Conservation (phyloP, 2,113 vertebrate species). For the Chinchilla lanigera region DNA sequence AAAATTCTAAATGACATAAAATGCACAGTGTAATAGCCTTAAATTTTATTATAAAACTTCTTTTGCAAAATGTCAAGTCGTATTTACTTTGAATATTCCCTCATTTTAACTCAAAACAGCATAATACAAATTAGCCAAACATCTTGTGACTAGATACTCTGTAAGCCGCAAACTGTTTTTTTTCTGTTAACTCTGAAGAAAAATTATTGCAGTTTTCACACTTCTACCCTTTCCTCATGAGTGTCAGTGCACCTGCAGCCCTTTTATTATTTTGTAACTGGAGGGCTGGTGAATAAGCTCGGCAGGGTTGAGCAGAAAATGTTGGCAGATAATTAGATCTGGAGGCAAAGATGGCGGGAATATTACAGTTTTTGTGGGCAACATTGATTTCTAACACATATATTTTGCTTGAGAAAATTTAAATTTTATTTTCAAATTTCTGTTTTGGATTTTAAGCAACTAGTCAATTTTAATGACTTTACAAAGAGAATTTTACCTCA, state of each 20-base stretch:
- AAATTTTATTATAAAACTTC: background rate
- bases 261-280: conserved; percentile 86
- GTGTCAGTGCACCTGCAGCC: conserved; percentile 78
- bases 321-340: conserved; percentile 87
- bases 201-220: conserved; percentile 72
- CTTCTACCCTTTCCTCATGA: conserved; percentile 77
- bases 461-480: conserved; percentile 63
- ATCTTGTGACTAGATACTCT: conserved; percentile 16
- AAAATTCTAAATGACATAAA: background rate
- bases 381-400: conserved; percentile 82
- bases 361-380: conserved; percentile 73
- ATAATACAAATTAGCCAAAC: conserved; percentile 49
- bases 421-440: conserved; percentile 69
- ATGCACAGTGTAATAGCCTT: background rate
- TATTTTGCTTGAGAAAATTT: conserved; percentile 68
- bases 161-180: background rate
- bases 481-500: conserved; percentile 40
- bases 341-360: conserved; percentile 79
- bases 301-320: conserved; percentile 86
- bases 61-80: background rate
- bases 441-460: conserved; percentile 68
- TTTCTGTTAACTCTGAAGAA: conserved; percentile 66
- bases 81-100: background rate
- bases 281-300: conserved; percentile 84
- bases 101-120: background rate